phyloP scores from a whole-genome alignment of 2,888 invertebrate species.

The Elgonia sp. region DNA sequence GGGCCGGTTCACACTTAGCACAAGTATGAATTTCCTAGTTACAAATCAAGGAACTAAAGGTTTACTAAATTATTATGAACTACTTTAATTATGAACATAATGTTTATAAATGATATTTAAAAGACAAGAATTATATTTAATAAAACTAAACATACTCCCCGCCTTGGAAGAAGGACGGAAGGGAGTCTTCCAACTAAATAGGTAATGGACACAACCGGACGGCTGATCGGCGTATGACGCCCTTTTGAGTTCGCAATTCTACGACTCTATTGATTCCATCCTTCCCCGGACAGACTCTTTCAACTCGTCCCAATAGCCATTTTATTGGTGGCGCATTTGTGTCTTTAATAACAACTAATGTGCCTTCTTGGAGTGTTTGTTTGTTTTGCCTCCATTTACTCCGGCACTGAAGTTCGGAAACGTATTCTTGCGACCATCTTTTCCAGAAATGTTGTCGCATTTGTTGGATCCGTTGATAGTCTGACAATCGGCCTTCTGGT shows the following conservation, averaged over 20 bases:
- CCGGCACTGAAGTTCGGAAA: slow-evolving; percentile 76
- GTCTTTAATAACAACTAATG: slow-evolving; percentile 1
- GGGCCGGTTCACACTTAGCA: too few species aligned
- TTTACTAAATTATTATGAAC: too few species aligned
- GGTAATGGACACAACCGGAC: slow-evolving; percentile 21
- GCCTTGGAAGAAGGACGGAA: slow-evolving; percentile 29
- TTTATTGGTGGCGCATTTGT: slow-evolving; percentile 22
- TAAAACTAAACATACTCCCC: slow-evolving; percentile 12
- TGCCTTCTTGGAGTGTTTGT: neutral
- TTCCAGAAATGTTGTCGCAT: slow-evolving; percentile 76
- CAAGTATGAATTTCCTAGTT: too few species aligned
- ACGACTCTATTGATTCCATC: slow-evolving; percentile 5
- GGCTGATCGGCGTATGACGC: neutral
- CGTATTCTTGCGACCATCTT: slow-evolving; percentile 78
- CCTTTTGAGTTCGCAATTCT: slow-evolving; percentile 9
- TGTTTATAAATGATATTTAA: too few species aligned
- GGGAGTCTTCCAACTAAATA: slow-evolving; percentile 11
- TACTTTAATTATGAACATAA: too few species aligned
- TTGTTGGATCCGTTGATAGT: slow-evolving; percentile 77
- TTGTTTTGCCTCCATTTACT: slow-evolving; percentile 70
- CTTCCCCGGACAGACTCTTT: neutral
- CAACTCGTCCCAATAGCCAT: slow-evolving; percentile 12
- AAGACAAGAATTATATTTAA: neutral
- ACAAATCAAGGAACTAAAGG: too few species aligned
- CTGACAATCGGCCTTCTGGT: slow-evolving; percentile 52